Evolutionary conservation across 2,113 vertebrate genomes (phyloP), one percentile per base, ranked within the genome.

Genomic region (Spheniscus mendiculus): DNA sequence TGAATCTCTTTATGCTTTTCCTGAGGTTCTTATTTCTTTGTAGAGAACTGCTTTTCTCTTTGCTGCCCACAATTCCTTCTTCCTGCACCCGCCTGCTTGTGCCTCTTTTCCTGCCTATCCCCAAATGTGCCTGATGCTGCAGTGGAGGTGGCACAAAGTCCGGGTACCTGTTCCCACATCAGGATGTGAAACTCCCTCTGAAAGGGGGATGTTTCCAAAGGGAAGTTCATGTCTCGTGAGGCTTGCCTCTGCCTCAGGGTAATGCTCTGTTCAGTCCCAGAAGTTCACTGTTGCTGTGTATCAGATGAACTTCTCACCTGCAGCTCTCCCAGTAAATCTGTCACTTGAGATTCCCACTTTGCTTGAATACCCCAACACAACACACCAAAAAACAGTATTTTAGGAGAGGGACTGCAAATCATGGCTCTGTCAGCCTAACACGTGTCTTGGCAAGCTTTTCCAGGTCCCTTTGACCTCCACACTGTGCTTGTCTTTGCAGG

Each of bases 141-240:
- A 49, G 58, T 14, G 21, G 40, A 81, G 45, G 30, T 61, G 56
- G 45, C 25, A 81, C 40, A 29, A 66, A 80, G 23, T 11, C 42
- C 2, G 1, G 27, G 32, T 52, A 52, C 14, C 30, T 44, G 14
- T 34, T 49, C n/a, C 47, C 1, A 1, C 17, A n/a, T 19, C 38
- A 21, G 56, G 38, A 29, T n/a, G 34, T 10, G 27, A 11, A 63
- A 12, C 12, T 73, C 15, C 21, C 26, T 66, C 32, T 42, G 36
- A 52, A 50, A 1, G 1, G 16, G 22, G 14, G 6, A 52, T 38
- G 14, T 59, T 85, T 70, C 63, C 58, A 53, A 40, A 73, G 12
- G 9, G 21, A 79, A 47, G 42, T n/a, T 69, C 36, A 21, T 25
- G 45, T 9, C 12, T 76, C 73, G 14, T 0, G 3, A 50, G 40